phyloP scores from a whole-genome alignment of 2,797 vertebrate species.

The Microcaecilia unicolor region DNA sequence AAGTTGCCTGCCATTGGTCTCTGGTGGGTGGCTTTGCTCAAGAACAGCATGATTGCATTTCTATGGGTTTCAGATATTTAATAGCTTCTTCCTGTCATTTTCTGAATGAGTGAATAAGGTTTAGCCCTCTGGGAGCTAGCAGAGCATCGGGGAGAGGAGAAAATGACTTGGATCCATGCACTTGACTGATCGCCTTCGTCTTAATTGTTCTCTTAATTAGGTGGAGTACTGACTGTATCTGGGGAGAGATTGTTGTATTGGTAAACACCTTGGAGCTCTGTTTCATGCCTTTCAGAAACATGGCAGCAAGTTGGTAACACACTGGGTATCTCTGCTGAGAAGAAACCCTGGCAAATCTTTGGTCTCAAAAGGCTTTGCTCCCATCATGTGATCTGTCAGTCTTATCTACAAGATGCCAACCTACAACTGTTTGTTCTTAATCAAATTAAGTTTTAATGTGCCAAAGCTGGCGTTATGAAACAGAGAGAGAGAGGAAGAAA shows the following conservation, averaged over 20 bases:
- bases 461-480: constrained; percentile 36
- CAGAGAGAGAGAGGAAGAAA: constrained; percentile 20
- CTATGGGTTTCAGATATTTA: constrained; percentile 77
- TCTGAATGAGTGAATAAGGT: constrained; percentile 70
- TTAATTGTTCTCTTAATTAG: constrained; percentile 98
- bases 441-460: constrained; percentile 59
- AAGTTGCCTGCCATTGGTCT: constrained; percentile 58
- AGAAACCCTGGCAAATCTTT: constrained; percentile 58
- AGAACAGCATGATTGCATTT: constrained; percentile 66
- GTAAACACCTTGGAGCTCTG: constrained; percentile 70
- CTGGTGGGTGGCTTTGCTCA: constrained; percentile 55
- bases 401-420: constrained; percentile 30
- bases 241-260: constrained; percentile 69
- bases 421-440: constrained; percentile 56
- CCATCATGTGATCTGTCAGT: constrained; percentile 46
- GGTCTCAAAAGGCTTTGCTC: constrained; percentile 37
- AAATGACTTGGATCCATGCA: constrained; percentile 63
- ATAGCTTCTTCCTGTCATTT: constrained; percentile 74
- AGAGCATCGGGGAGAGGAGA: constrained; percentile 46
- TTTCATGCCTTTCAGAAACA: constrained; percentile 63
- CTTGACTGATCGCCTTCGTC: constrained; percentile 74
- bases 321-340: constrained; percentile 53
- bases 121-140: constrained; percentile 59
- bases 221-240: constrained; percentile 80
- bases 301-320: constrained; percentile 57